Evolutionary conservation across 37 sponge, comb jelly and placozoan species (phyloP), one percentile per base, ranked within the genome.

Genomic region (Ephydatia muelleri): DNA sequence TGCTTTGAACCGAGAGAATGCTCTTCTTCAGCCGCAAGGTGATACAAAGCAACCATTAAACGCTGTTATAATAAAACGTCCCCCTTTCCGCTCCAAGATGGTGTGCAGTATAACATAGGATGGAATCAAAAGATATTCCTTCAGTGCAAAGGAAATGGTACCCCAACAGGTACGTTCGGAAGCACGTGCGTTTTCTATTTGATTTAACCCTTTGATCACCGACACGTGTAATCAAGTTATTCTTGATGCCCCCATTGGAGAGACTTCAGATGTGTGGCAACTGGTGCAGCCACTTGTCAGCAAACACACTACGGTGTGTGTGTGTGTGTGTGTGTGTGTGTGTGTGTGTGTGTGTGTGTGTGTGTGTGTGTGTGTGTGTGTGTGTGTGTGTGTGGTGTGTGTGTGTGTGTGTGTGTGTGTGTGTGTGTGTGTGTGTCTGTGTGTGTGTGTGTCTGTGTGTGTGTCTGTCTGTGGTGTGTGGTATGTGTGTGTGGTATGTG

Each of bases 81-180:
- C 19, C 27, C 47, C 25, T 16, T 47, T 25, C 3, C 3, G 4
- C 48, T 4, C 69, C 8, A 64, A 90, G 90, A 78, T 71, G 79
- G 70, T 4, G 67, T 25, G 0, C 73, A 87, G 68, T 82, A 83
- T 70, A 84, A 91, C 69, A 80, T 91, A 29, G 91, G 91, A 14
- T 91, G 91, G 91, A 75, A 80, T 0, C 91, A 91, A n/a, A 91
- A 86, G 49, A 43, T 91, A 38, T 39, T 87, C 29, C 78, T 91
- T 25, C 77, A 57, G 31, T 91, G 91, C 67, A 83, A 36, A 23
- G 91, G 91, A 49, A 72, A 29, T 31, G 87, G 83, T 14, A 67
- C 69, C 0, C 91, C 87, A 0, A 84, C 88, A 48, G 86, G 86
- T 71, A 75, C 57, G 57, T 57, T 57, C n/a, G n/a, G 19, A 13